These are phyloP conservation scores for Petrocephalus zakoni DNA, from an alignment of 2,113 vertebrate genomes.

Conservation along the genomic window DNA sequence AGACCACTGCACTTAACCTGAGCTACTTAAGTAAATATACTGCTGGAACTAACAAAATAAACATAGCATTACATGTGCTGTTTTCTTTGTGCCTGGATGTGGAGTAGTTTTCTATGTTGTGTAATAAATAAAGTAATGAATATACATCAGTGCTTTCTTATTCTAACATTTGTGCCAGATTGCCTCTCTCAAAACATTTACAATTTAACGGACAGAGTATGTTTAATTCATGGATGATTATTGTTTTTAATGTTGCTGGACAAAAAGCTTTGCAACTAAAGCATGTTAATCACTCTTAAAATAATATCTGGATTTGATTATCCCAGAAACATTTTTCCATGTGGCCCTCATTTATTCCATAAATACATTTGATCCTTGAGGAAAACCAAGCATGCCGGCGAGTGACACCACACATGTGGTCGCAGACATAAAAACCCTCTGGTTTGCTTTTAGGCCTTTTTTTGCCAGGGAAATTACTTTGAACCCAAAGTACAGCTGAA, in stretches of 20 bases:
- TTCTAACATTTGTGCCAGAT: not conserved
- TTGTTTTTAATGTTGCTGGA: not conserved
- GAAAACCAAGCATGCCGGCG: not conserved
- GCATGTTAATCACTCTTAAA: slow-evolving; percentile 10
- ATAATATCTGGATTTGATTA: slow-evolving; percentile 23
- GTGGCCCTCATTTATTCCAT: slow-evolving; percentile 11
- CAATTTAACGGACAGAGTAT: not conserved
- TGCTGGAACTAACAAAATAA: not conserved
- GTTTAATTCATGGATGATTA: not conserved
- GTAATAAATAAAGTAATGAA: not conserved
- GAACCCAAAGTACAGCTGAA: not conserved
- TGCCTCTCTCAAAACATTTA: not conserved
- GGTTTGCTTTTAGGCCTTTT: not conserved
- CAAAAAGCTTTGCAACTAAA: not conserved
- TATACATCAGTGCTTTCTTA: not conserved
- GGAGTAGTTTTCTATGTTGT: not conserved
- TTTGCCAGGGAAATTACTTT: not conserved
- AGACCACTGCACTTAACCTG: not conserved
- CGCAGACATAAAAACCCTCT: slow-evolving; percentile 3
- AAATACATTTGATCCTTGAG: slow-evolving; percentile 17
- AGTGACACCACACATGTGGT: slow-evolving; percentile 4
- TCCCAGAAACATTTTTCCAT: not conserved
- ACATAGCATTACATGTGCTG: not conserved
- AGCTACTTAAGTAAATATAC: not conserved
- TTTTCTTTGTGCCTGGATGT: not conserved